Conservation (phyloP, 2,797 vertebrate genomes). For the Gymnoscopelus braueri region DNA sequence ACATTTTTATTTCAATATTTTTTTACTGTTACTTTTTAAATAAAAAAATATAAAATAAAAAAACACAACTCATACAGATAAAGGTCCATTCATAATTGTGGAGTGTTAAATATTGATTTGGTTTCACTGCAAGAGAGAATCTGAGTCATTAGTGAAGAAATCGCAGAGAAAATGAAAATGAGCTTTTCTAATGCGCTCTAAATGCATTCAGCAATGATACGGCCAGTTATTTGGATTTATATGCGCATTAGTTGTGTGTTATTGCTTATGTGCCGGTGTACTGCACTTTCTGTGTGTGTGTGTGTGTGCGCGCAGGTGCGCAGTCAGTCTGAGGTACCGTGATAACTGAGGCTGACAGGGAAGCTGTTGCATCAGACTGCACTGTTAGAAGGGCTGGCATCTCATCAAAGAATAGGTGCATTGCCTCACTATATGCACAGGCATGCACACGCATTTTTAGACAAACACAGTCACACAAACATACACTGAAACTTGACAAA, state of each 20-base stretch:
- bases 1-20: no score
- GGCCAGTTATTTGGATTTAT: no score
- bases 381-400: slow-evolving; percentile 39
- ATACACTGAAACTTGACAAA: slow-evolving; percentile 5
- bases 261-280: not conserved
- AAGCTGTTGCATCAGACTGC: slow-evolving; percentile 32
- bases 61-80: no score
- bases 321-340: slow-evolving; percentile 15
- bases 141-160: no score
- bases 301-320: not conserved
- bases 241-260: not conserved
- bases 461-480: slow-evolving; percentile 6
- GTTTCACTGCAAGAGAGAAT: no score
- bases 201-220: no score
- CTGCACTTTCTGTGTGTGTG: not conserved
- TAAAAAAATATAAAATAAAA: no score
- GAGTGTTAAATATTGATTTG: no score
- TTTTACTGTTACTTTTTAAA: no score
- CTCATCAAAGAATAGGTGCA: slow-evolving; percentile 47
- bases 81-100: no score
- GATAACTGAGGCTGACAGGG: slow-evolving; percentile 35
- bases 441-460: not conserved
- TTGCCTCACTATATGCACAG: slow-evolving; percentile 22
- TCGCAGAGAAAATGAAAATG: no score
- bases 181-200: no score